phyloP scores from a whole-genome alignment of 2,888 invertebrate species.

The Calliscelio sp. region DNA sequence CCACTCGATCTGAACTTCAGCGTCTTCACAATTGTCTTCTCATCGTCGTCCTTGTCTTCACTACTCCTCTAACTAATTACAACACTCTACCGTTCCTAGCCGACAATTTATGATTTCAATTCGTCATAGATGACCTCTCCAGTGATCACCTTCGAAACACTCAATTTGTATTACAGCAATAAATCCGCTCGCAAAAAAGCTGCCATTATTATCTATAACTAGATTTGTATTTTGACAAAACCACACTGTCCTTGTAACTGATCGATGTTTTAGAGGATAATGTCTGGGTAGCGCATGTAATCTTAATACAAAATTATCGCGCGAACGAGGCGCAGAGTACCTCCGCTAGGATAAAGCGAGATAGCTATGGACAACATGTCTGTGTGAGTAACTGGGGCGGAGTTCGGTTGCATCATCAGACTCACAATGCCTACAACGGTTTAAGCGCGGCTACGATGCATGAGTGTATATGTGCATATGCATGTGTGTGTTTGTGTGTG shows the following conservation, averaged over 20 bases:
- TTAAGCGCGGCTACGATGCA: background rate
- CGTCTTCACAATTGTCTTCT: no score
- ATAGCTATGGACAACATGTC: background rate
- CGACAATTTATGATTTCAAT: conserved; percentile 54
- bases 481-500: background rate
- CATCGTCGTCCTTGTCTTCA: conserved; percentile 26
- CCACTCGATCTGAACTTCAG: no score
- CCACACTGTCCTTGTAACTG: conserved; percentile 71
- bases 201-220: conserved; percentile 34
- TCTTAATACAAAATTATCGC: conserved; percentile 33
- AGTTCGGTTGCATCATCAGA: conserved; percentile 75
- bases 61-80: conserved; percentile 37
- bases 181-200: conserved; percentile 19
- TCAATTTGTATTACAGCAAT: conserved; percentile 54
- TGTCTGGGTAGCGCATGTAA: conserved; percentile 72
- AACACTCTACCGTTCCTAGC: conserved; percentile 13
- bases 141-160: conserved; percentile 32
- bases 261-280: conserved; percentile 75
- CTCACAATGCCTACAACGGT: conserved; percentile 30
- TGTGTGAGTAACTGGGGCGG: conserved; percentile 75
- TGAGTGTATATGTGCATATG: background rate
- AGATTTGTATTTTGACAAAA: conserved; percentile 23
- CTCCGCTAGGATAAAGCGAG: conserved; percentile 2
- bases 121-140: conserved; percentile 19
- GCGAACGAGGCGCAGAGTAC: conserved; percentile 5